Base-by-base conservation (phyloP, 2,113 vertebrate genomes). In the Sinocyclocheilus maitianheensis region DNA sequence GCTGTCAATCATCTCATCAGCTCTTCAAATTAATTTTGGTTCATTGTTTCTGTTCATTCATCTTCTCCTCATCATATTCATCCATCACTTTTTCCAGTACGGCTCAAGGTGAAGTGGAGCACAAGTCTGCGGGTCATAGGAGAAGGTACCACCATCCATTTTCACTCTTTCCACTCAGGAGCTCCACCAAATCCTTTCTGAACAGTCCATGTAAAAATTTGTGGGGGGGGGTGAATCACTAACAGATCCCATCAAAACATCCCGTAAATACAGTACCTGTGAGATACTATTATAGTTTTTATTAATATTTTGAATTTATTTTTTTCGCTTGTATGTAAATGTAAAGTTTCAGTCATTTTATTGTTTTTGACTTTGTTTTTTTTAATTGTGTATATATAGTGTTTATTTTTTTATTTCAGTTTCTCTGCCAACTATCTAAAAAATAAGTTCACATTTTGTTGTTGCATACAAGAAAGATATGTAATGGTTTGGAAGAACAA, bases 131-230 rank as follows among this genome's bases (percentile, higher is more conserved):
- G 48, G 86, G 85, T 72, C 97, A 98, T 95, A 97, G 96, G 91
- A 97, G 97, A 96, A 98, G 97, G 97, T 98, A 97, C 76, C 63
- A 62, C 22, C 22, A 74, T 77, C 55, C 37, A 76, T 71, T 34
- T 75, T 79, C 72, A 30, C 40, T 77, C 81, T 77, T 60, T 72
- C 48, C 51, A 46, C 9, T 46, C 37, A 65, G 22, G 34, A 55
- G 11, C 30, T 58, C 12, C 34, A 43, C 8, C 34, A 79, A 79
- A n/a, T 55, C 14, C 20, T 62, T 43, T 58, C 37, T 24, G 10
- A 43, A 62, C 1, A 3, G 22, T 40, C 37, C 14, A n/a, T 65
- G 60, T 40, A 81, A 65, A 81, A 46, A 24, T 46, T 63, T 26
- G 26, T 26, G 26, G 2, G 18, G 18, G 30, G 30, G 30, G 26